Conservation (phyloP, 1,140 invertebrate genomes). For the Sitobion miscanthi region DNA sequence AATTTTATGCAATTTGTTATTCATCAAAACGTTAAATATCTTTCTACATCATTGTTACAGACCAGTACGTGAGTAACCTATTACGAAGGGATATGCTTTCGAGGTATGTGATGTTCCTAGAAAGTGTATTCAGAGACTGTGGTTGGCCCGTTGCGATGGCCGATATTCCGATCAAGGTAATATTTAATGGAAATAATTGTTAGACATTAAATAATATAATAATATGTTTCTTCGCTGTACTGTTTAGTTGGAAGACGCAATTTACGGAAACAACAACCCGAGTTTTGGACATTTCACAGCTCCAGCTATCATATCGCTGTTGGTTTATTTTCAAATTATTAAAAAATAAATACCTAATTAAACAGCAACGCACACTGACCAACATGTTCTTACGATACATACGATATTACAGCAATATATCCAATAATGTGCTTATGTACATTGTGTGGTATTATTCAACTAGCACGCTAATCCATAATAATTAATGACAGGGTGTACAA, state of each 20-base stretch:
- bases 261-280: constrained; percentile 60
- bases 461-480: neutral
- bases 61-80: constrained; percentile 61
- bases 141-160: constrained; percentile 59
- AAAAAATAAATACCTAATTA: neutral
- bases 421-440: neutral
- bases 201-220: neutral
- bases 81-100: constrained; percentile 60
- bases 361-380: neutral
- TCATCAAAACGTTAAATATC: neutral
- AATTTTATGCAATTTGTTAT: neutral
- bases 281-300: constrained; percentile 61
- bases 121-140: constrained; percentile 61
- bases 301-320: constrained; percentile 60
- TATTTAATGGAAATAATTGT: neutral
- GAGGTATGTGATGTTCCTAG: constrained; percentile 60
- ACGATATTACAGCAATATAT: neutral
- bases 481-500: neutral
- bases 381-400: neutral
- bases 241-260: constrained; percentile 60
- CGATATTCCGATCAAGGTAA: constrained; percentile 61
- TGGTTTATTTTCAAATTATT: constrained; percentile 55
- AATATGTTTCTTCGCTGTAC: neutral
- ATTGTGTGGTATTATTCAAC: neutral
- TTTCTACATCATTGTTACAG: constrained; percentile 56